Evolutionary conservation across 2,888 invertebrate species (phyloP).

Genomic region (Eupithecia vulgata): DNA sequence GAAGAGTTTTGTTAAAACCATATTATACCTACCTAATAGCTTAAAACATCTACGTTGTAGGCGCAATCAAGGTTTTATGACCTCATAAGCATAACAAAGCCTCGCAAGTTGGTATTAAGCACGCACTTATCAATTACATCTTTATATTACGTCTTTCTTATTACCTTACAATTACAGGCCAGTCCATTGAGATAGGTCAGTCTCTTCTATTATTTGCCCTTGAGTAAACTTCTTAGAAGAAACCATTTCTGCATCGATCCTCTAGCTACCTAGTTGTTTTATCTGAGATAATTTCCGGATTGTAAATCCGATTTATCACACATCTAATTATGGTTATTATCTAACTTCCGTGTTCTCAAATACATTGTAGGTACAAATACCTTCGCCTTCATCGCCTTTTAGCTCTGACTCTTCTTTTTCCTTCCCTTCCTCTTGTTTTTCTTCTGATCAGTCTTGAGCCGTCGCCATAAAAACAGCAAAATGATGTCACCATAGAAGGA

Average conservation of each 20-base stretch:
- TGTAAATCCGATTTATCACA: background rate
- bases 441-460: no score
- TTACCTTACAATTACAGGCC: background rate
- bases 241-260: background rate
- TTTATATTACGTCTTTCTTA: background rate
- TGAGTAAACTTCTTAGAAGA: background rate
- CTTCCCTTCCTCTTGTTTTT: no score
- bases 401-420: no score
- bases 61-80: background rate
- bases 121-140: no score
- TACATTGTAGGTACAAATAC: no score
- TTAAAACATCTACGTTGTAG: background rate
- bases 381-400: no score
- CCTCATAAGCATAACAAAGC: background rate
- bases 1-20: background rate
- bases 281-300: background rate
- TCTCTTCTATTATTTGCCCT: background rate
- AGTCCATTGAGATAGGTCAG: background rate
- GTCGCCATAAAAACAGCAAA: no score
- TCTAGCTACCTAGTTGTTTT: background rate
- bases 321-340: background rate
- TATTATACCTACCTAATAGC: no score
- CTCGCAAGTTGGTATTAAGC: background rate
- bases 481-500: no score
- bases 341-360: no score